Evolutionary conservation across 2,797 vertebrate species (phyloP).

Genomic region (Hypotaenidia okinawae): DNA sequence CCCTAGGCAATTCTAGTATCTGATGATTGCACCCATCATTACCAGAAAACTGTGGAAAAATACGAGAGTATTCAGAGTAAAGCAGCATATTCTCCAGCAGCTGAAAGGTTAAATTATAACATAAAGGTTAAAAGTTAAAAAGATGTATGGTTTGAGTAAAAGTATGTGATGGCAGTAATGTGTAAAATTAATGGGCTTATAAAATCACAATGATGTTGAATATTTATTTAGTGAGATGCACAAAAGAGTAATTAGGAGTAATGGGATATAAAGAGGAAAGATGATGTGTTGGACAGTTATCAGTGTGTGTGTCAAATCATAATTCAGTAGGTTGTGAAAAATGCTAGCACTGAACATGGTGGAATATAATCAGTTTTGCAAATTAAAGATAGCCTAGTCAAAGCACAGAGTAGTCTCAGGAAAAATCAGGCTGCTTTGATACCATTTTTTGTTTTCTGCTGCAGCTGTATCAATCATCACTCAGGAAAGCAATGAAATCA

Average conservation of each 20-base stretch:
- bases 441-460: neutral
- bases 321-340: neutral
- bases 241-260: conserved; percentile 17
- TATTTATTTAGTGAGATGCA: neutral
- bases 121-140: neutral
- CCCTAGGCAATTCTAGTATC: neutral
- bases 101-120: neutral
- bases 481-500: neutral
- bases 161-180: neutral
- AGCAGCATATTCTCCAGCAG: neutral
- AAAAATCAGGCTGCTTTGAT: neutral
- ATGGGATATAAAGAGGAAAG: conserved; percentile 1
- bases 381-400: neutral
- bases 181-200: neutral
- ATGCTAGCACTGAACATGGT: neutral
- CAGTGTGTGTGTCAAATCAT: neutral
- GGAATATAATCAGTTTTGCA: neutral
- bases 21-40: neutral
- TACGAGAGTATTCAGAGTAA: neutral
- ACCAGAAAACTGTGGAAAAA: neutral
- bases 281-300: neutral
- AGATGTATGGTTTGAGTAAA: neutral
- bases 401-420: neutral
- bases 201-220: neutral
- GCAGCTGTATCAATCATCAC: neutral